Evolutionary conservation across 2,888 invertebrate genomes (phyloP), one percentile per base, ranked within the genome.

Genomic region (Pyrrhia umbra): DNA sequence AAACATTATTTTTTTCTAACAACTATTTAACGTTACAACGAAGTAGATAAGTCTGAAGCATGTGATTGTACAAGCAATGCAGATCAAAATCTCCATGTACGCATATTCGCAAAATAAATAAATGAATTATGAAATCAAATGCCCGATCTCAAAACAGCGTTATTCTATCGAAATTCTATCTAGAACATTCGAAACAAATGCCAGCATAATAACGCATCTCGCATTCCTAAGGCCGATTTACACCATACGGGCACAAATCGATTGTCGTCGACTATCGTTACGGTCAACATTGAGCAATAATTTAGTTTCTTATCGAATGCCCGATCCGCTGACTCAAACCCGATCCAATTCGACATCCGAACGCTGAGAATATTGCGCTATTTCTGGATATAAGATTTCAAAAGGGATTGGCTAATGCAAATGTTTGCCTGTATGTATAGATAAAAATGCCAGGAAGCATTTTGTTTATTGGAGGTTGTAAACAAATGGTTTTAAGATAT

Each of bases 321-420:
- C 92, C 91, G 87, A 92, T 92, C 91, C 82, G 90, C 87, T 86
- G 87, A 89, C 82, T 89, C 85, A 88, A 83, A 87, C 85, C 84
- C 82, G 85, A 82, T 85, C 84, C 79, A 74, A 80, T 84, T 85
- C 59, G n/a, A n/a, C 52, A 27, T 58, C 80, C 78, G 71, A 78
- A 83, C 64, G 66, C 59, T 51, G 46, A 57, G 78, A 76, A 78
- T 84, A 85, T 79, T 76, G 68, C 75, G 77, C 73, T 77, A 75
- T 77, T 78, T 72, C 78, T 75, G 70, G 73, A 77, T 73, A 76
- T 75, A 79, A 83, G 75, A 81, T 85, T 77, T 68, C 76, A 68
- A 60, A 82, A 78, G 62, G 78, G 69, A 80, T 78, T 56, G 69
- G 70, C 60, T 67, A 77, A 85, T 85, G 83, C 84, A 86, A 86